Percentiles rank a stretch among this genome's conserved stretches.
phyloP scores from a whole-genome alignment of 2,113 vertebrate genomes.

The Mesembrinibis cayennensis region DNA sequence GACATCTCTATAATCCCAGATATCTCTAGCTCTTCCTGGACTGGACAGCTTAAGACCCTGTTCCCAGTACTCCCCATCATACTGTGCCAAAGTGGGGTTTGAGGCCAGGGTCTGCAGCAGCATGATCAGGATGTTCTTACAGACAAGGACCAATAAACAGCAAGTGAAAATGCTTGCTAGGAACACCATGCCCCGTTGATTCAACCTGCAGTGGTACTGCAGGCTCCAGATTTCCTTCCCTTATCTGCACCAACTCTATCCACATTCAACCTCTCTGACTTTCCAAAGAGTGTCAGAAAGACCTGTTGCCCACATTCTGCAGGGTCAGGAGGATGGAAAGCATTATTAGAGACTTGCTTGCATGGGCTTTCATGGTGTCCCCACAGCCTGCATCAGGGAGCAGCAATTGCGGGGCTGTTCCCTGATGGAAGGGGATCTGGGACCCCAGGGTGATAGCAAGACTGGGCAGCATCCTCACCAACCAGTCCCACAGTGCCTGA shows the following conservation, averaged over 20 bases:
- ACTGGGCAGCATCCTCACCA: not conserved
- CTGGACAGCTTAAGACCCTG: not conserved
- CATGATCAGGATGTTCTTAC: not conserved
- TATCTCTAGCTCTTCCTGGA: not conserved
- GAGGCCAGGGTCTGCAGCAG: not conserved
- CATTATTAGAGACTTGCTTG: not conserved
- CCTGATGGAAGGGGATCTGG: not conserved
- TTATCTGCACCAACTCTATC: not conserved
- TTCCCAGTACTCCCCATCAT: not conserved
- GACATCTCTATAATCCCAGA: not conserved
- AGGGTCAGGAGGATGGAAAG: not conserved
- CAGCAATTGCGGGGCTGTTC: not conserved
- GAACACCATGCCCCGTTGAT: rapidly evolving
- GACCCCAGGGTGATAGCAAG: not conserved
- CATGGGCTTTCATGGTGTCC: not conserved
- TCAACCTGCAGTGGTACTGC: not conserved
- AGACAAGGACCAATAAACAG: not conserved
- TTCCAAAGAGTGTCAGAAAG: not conserved
- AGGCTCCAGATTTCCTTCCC: not conserved
- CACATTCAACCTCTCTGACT: not conserved
- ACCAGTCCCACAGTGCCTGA: not conserved
- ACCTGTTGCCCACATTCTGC: not conserved
- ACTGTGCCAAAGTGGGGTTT: not conserved
- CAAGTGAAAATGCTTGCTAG: not conserved
- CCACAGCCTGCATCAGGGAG: not conserved